Evolutionary conservation across 2,797 vertebrate species (phyloP), one percentile per base, ranked within the genome.

Genomic region (Danio kyathit): DNA sequence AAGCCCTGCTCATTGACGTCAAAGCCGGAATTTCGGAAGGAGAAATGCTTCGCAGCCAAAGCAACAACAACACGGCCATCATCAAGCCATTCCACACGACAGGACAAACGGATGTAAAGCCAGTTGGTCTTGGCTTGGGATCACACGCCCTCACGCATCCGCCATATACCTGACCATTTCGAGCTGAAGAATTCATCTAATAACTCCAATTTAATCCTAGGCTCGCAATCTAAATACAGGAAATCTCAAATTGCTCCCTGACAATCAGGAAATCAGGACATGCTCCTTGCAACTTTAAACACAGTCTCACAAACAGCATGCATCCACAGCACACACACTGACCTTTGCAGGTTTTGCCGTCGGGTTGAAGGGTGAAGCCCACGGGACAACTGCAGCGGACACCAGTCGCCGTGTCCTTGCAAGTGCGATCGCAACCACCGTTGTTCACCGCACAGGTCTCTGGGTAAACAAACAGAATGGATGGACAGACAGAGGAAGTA

Each of bases 331-430:
- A 29, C 29, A 29, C 19, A 82, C 0, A 90, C 97, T 96, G 90
- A 99, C 98, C 98, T 99, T 99, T 99, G 91, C 98, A 99, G 1
- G 97, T 99, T 93, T 99, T 99, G 84, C 97, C 97, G 7, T 99
- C 98, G 0, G 97, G 95, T 90, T 98, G 98, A 79, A 99, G 94
- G 7, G 96, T 98, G 90, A 99, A 99, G 85, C 98, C 98, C 57
- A 98, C 97, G 0, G 97, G 97, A 90, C 98, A 99, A 91, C 98
- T 99, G 90, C 98, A 99, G 41, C 97, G 95, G 38, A 99, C 98
- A 43, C 98, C 98, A 0, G 98, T 99, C 71, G 97, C 97, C 0
- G 98, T 99, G 90, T 99, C 97, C 89, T 99, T 99, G 88, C 97
- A 99, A 0, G 97, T 99, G 87, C 97, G 93, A 90, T 99, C 97